Conservation (phyloP, 2,797 vertebrate species). For the Philypnodon macrostomus region DNA sequence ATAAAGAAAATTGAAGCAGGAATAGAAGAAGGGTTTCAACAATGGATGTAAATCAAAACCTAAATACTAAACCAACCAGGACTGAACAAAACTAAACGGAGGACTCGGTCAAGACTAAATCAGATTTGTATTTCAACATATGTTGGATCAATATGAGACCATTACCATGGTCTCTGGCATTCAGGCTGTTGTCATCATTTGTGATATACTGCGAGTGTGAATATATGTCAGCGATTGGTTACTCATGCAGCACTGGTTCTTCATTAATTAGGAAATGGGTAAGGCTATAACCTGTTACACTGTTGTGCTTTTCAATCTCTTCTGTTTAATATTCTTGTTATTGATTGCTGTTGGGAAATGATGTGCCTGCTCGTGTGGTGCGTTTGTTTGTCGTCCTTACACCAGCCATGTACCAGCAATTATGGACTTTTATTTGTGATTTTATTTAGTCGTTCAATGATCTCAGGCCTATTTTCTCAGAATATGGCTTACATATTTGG, state of each 20-base stretch:
- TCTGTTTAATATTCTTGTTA: slow-evolving; percentile 40
- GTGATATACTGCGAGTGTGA: too few species aligned
- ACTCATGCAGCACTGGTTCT: slow-evolving; percentile 27
- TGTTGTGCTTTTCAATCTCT: slow-evolving; percentile 46
- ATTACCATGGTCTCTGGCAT: too few species aligned
- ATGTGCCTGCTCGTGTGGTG: slow-evolving; percentile 19
- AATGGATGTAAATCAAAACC: too few species aligned
- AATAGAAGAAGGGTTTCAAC: too few species aligned
- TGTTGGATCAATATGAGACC: too few species aligned
- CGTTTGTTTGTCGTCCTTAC: slow-evolving; percentile 34
- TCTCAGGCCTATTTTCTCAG: slow-evolving; percentile 2
- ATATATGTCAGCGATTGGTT: slow-evolving; percentile 1
- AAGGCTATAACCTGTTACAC: slow-evolving; percentile 44
- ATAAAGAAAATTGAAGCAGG: too few species aligned
- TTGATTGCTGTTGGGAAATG: slow-evolving; percentile 40
- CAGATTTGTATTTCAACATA: too few species aligned
- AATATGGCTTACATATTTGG: too few species aligned
- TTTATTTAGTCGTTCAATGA: slow-evolving; percentile 13
- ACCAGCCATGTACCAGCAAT: slow-evolving; percentile 25
- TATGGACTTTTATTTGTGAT: slow-evolving; percentile 28
- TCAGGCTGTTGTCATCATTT: too few species aligned
- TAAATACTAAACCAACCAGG: too few species aligned
- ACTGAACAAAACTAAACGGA: too few species aligned
- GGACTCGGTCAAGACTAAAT: too few species aligned
- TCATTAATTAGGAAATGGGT: slow-evolving; percentile 51